phyloP scores from a whole-genome alignment of 2,888 invertebrate species.

The Drosophila anomalata region DNA sequence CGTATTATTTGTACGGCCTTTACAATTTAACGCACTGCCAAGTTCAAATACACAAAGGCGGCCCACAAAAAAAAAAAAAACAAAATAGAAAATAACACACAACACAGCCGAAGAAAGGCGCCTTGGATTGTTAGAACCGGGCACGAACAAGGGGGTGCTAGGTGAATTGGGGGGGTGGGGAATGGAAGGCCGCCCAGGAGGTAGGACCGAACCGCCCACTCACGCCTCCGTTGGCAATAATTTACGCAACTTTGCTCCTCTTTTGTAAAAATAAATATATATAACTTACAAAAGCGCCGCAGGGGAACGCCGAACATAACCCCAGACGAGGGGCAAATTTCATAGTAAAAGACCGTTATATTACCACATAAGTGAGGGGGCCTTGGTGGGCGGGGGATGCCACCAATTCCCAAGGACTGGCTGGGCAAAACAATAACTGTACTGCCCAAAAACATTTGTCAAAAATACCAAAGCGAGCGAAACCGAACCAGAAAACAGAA shows the following conservation, averaged over 20 bases:
- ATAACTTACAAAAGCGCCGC: constrained; percentile 70
- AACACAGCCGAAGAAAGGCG: constrained; percentile 37
- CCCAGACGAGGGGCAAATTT: constrained; percentile 48
- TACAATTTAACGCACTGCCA: constrained; percentile 77
- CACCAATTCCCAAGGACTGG: constrained; percentile 45
- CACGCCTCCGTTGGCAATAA: constrained; percentile 77
- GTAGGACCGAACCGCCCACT: constrained; percentile 47
- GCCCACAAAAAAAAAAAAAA: constrained; percentile 42
- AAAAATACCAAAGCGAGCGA: constrained; percentile 47
- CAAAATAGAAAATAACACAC: constrained; percentile 20
- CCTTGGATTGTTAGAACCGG: constrained; percentile 12
- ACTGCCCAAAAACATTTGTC: constrained; percentile 64
- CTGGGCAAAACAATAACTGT: constrained; percentile 62
- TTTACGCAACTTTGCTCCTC: constrained; percentile 77
- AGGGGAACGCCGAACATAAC: constrained; percentile 34
- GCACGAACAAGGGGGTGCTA: not conserved
- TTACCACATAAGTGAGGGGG: constrained; percentile 52
- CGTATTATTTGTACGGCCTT: constrained; percentile 64
- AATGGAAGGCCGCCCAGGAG: constrained; percentile 6
- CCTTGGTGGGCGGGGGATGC: constrained; percentile 1
- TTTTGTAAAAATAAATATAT: constrained; percentile 70
- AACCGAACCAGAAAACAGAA: constrained; percentile 15
- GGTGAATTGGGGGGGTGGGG: not conserved
- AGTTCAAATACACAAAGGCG: constrained; percentile 75
- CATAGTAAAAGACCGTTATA: constrained; percentile 78